Evolutionary conservation across 1,140 invertebrate genomes (phyloP).

Genomic region (Drosophila melanica): DNA sequence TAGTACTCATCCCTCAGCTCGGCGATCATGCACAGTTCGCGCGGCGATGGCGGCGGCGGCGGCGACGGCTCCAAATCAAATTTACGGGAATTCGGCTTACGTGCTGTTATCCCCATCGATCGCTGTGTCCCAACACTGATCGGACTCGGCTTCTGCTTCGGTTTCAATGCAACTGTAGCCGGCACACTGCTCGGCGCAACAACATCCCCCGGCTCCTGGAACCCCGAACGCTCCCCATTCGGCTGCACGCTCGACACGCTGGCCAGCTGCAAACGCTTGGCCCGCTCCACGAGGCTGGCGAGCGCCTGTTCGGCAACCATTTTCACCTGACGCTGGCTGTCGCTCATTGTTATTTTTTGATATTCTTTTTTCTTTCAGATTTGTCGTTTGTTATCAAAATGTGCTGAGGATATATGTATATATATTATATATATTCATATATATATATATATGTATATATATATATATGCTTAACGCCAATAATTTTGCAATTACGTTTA

Average conservation of each 20-base stretch:
- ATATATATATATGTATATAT: neutral
- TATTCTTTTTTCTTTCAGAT: neutral
- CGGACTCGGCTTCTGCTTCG: neutral
- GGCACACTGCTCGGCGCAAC: neutral
- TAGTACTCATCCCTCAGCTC: constrained; percentile 30
- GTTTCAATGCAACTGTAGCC: neutral
- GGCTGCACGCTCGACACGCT: constrained; percentile 9
- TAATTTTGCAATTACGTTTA: neutral
- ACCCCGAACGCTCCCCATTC: neutral
- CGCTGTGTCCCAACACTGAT: neutral
- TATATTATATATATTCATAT: neutral
- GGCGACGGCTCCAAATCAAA: constrained; percentile 30
- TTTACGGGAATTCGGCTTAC: constrained; percentile 7
- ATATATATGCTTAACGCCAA: neutral
- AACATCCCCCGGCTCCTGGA: neutral
- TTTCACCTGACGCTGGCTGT: constrained; percentile 21
- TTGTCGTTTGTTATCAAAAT: neutral
- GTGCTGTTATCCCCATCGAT: neutral
- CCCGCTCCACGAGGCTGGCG: constrained; percentile 36
- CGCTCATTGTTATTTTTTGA: constrained; percentile 6
- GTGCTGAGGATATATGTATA: neutral
- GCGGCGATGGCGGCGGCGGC: constrained; percentile 62
- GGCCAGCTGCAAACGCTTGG: constrained; percentile 45
- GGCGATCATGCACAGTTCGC: constrained; percentile 23
- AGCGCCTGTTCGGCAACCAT: constrained; percentile 34